Base-by-base conservation (phyloP, 2,888 invertebrate species). In the Punctoribates punctum region DNA sequence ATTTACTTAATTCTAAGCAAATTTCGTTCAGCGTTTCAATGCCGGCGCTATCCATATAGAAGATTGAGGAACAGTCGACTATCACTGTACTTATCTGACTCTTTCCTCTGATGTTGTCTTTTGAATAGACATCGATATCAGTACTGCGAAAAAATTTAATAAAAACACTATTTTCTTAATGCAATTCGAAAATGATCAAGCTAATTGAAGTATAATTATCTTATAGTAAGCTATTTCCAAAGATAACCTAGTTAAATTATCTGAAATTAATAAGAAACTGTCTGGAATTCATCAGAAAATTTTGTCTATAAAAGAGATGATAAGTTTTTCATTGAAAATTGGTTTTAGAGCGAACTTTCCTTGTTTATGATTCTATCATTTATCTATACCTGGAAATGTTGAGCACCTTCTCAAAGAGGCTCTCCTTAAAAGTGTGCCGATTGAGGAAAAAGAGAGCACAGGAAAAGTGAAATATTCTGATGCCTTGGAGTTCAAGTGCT, bases 401-500 rank as follows among this genome's bases (percentile, higher is more conserved):
- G 29, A 62, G 17, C 23, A 62, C 62, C 27, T 62, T 62, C 25
- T 62, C 25, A 25, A 17, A 62, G 11, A 62, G 23, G 9, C 25
- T 23, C 2, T 75, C 25, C 17, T 34, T 42, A 23, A 75, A 75
- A 25, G 51, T 51, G 1, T 46, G 34, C 4, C 54, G 54, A 34
- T 75, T 75, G 8, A 75, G 34, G 60, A 73, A 75, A 57, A 72
- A 73, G 17, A 81, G 87, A 85, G 77, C 86, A 83, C 83, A 87
- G 86, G 46, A 88, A 83, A 90, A 91, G 82, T 90, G 90, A 83
- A 91, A 88, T 79, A 92, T 90, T 83, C 90, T 91, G 4, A 91
- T 86, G 13, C 89, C 89, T 0, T 88, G 87, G 0, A 91, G 84
- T 82, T 91, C 90, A 80, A 88, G 46, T 65, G 78, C 78, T 27